Percentiles rank a stretch among this genome's conserved stretches.
These are phyloP conservation scores for Anas platyrhynchos DNA, from an alignment of 2,113 vertebrate genomes.

Conservation along the genomic window DNA sequence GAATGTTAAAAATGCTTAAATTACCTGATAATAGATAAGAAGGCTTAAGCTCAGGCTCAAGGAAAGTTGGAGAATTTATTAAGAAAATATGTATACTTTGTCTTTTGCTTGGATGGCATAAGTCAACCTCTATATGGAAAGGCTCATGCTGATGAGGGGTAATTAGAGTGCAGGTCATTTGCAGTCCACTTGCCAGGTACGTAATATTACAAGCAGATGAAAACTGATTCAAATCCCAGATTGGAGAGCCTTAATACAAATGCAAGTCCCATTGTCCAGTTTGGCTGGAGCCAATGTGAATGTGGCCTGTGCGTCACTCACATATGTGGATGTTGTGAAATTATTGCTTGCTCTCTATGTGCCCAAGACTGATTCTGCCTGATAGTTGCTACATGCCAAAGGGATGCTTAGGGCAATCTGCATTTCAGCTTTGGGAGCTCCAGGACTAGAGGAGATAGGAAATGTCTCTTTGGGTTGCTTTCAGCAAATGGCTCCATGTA, in stretches of 20 bases:
- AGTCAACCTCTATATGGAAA: background rate
- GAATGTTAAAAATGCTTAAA: constrained; percentile 70
- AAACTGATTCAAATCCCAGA: background rate
- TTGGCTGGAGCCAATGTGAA: background rate
- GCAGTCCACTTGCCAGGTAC: constrained; percentile 8
- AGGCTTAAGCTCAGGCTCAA: constrained; percentile 52
- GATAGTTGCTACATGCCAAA: background rate
- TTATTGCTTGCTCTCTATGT: background rate
- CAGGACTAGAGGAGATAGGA: background rate
- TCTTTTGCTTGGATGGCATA: background rate
- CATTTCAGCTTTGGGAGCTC: background rate
- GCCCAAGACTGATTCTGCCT: background rate
- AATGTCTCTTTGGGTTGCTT: background rate
- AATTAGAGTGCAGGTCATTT: background rate
- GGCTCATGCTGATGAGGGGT: background rate
- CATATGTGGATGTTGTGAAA: background rate
- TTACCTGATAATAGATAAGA: constrained; percentile 60
- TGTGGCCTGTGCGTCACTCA: background rate
- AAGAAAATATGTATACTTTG: constrained; percentile 19
- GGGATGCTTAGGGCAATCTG: background rate
- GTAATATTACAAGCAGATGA: background rate
- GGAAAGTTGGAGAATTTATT: constrained; percentile 32
- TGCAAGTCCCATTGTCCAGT: background rate
- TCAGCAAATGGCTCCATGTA: background rate
- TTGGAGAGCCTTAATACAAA: background rate